These are phyloP conservation scores for Excalfactoria chinensis DNA, from an alignment of 2,113 vertebrate genomes.

Conservation along the genomic window DNA sequence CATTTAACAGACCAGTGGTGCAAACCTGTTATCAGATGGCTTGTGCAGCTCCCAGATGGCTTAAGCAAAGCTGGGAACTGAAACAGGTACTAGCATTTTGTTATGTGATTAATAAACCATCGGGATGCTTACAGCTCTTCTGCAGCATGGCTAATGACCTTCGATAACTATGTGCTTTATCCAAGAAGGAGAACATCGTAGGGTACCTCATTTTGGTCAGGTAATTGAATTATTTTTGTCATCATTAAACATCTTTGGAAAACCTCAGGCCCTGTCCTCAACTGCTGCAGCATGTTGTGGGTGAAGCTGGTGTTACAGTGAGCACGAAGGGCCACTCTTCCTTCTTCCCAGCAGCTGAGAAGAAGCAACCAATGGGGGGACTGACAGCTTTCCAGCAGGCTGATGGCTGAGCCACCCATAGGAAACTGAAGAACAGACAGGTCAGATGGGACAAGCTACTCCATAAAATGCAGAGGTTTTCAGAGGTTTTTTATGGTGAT, in stretches of 20 bases:
- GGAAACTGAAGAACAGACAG: background rate
- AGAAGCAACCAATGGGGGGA: background rate
- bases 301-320: background rate
- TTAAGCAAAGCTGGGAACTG: slow-evolving; percentile 21
- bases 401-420: accelerated
- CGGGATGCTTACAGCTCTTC: background rate
- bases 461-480: background rate
- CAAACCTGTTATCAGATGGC: slow-evolving; percentile 47
- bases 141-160: background rate
- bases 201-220: background rate
- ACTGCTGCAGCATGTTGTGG: background rate
- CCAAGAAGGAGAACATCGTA: background rate
- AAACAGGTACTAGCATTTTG: slow-evolving; percentile 16
- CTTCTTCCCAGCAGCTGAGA: background rate
- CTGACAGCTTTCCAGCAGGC: background rate
- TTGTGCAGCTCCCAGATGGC: slow-evolving; percentile 46
- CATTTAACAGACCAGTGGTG: slow-evolving; percentile 67
- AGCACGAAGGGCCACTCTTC: background rate
- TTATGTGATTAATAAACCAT: background rate
- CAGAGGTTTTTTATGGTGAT: background rate
- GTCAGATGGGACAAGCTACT: background rate
- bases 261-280: background rate
- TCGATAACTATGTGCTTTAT: background rate
- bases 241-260: background rate
- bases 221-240: slow-evolving; percentile 17